These are phyloP conservation scores for Austrofundulus limnaeus DNA, from an alignment of 2,113 vertebrate genomes.

Conservation along the genomic window DNA sequence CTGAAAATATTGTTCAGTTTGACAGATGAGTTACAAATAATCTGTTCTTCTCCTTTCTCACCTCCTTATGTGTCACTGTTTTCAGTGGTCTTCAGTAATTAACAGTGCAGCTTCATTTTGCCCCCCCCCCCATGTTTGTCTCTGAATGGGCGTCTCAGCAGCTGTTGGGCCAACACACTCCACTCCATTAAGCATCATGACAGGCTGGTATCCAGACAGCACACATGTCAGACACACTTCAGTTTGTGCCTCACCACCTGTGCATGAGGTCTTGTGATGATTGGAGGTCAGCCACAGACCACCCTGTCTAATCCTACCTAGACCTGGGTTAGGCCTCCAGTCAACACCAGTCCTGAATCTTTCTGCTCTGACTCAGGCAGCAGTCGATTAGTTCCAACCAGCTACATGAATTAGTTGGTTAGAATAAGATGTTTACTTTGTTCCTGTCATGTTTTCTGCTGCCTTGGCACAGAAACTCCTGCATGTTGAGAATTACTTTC, in stretches of 20 bases:
- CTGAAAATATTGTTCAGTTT: too few species aligned
- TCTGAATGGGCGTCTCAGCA: constrained; percentile 56
- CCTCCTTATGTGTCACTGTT: neutral
- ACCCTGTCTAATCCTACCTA: neutral
- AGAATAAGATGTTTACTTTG: constrained; percentile 7
- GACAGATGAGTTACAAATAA: too few species aligned
- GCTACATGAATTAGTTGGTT: neutral
- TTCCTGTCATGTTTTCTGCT: neutral
- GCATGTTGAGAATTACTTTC: neutral
- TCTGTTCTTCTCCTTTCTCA: neutral
- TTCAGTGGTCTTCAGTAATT: constrained; percentile 38
- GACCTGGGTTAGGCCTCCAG: constrained; percentile 2
- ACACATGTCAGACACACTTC: neutral
- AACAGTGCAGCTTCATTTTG: constrained; percentile 37
- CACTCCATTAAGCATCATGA: constrained; percentile 20
- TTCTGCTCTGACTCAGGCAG: constrained; percentile 4
- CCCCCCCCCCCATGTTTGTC: constrained; percentile 17
- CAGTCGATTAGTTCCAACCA: neutral
- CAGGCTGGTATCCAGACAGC: neutral
- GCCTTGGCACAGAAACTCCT: constrained; percentile 27
- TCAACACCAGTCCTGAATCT: too few species aligned
- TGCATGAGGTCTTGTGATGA: neutral
- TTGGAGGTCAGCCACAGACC: neutral
- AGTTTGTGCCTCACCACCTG: neutral
- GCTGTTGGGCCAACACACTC: constrained; percentile 55